Evolutionary conservation across 2,888 invertebrate genomes (phyloP), one percentile per base, ranked within the genome.

Genomic region (Smittia sp.): DNA sequence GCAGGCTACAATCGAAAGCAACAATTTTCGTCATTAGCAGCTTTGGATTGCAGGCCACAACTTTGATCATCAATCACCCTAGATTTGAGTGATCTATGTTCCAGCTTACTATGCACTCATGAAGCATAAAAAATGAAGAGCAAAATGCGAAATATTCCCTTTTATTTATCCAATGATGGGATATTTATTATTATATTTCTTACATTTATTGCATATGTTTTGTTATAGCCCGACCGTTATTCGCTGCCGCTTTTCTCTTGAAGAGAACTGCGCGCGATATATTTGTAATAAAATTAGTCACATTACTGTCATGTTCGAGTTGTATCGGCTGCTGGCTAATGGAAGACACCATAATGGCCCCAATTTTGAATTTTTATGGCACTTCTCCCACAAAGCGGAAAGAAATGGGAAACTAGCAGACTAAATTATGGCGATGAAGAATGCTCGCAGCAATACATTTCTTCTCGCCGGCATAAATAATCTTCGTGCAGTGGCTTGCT

Each of bases 351-450:
- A 69, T 69, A 69, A 69, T 69, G 69, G 69, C 41, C 69, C 68
- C 69, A 69, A 69, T 69, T 69, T 69, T 52, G 69, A 27, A 52
- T 69, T 69, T 69, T 69, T 69, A 69, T 69, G 69, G 69, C 69
- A 69, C n/a, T 69, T 69, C 41, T 69, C 32, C 54, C 54, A 41
- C 15, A 18, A 58, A 24, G 18, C 13, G 58, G 58, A 58, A 24
- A 58, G 58, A 18, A 58, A 58, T 18, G 58, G 24, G 15, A 46
- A 46, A 46, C 46, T 46, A 46, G 68, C 46, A 68, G 68, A 68
- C 68, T 68, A 68, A 68, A 68, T 68, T 68, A 68, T 68, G 24
- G 22, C 46, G n/a, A 68, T 68, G 68, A 68, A 68, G 41, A 68
- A 68, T 68, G 68, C 46, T 22, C 58, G 18, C 24, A 58, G 24